Percentiles rank a stretch among this genome's conserved stretches.
phyloP scores from a whole-genome alignment of 2,888 invertebrate genomes.

The Leptopterna dolabrata region DNA sequence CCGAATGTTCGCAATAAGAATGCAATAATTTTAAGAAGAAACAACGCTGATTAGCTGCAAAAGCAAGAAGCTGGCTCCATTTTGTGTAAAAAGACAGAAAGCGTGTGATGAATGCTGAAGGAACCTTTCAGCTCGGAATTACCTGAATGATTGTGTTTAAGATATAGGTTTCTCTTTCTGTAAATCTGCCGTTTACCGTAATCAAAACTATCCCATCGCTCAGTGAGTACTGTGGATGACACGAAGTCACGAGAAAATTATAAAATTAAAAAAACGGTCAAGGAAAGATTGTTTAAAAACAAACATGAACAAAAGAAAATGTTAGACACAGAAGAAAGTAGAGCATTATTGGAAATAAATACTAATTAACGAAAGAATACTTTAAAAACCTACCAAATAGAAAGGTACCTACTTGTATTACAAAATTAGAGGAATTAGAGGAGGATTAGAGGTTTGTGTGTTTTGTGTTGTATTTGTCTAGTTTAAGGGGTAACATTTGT shows the following conservation, averaged over 20 bases:
- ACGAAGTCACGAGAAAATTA: constrained; percentile 1
- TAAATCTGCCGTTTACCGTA: constrained; percentile 48
- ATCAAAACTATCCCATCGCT: constrained; percentile 53
- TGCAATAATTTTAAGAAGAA: background rate
- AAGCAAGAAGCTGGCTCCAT: background rate
- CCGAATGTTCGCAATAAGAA: background rate
- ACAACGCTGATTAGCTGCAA: background rate
- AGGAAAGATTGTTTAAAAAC: too few species aligned
- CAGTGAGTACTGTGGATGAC: constrained; percentile 35
- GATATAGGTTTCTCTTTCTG: constrained; percentile 44
- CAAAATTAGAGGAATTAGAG: too few species aligned
- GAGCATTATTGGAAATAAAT: too few species aligned
- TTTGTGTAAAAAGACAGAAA: background rate
- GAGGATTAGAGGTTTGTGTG: too few species aligned
- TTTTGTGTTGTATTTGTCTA: too few species aligned
- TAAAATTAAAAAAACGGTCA: background rate
- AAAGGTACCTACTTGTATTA: too few species aligned
- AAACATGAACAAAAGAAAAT: too few species aligned
- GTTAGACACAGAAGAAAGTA: too few species aligned
- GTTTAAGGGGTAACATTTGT: too few species aligned
- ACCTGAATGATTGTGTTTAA: constrained; percentile 43
- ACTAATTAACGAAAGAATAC: too few species aligned
- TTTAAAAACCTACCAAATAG: too few species aligned
- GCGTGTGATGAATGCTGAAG: background rate
- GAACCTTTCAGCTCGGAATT: background rate